Evolutionary conservation across 1,140 invertebrate genomes (phyloP).

Genomic region (Drosophila truncata): DNA sequence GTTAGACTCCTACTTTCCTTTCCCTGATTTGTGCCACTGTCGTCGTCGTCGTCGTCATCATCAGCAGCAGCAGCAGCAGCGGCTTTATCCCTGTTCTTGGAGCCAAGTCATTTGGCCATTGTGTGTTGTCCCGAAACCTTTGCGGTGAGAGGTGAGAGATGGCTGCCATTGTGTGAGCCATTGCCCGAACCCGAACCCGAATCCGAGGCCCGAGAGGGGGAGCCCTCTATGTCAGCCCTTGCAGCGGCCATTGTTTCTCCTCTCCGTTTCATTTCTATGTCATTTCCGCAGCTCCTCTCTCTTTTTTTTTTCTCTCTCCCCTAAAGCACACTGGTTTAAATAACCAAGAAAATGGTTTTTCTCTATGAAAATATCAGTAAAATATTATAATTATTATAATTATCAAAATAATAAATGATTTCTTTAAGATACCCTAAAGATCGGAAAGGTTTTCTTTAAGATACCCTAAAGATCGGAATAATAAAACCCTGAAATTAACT

Average conservation of each 20-base stretch:
- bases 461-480: not conserved
- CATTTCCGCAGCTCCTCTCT: slow-evolving; percentile 61
- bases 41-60: slow-evolving; percentile 22
- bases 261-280: slow-evolving; percentile 80
- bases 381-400: too few species aligned
- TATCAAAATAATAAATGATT: too few species aligned
- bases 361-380: not conserved
- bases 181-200: not conserved
- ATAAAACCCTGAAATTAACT: too few species aligned
- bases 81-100: slow-evolving; percentile 26
- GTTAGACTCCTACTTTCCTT: slow-evolving; percentile 13
- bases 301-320: not conserved
- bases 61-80: slow-evolving; percentile 4
- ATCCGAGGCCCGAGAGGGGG: too few species aligned
- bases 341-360: not conserved
- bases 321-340: slow-evolving; percentile 8
- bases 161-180: slow-evolving; percentile 34
- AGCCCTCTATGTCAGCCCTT: not conserved
- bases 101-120: slow-evolving; percentile 56
- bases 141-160: slow-evolving; percentile 47
- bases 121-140: slow-evolving; percentile 52
- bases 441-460: not conserved
- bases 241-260: slow-evolving; percentile 66
- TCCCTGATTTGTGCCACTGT: slow-evolving; percentile 56
- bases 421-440: not conserved